Conservation (phyloP, 2,888 invertebrate species). For the Trachelus tabidus region DNA sequence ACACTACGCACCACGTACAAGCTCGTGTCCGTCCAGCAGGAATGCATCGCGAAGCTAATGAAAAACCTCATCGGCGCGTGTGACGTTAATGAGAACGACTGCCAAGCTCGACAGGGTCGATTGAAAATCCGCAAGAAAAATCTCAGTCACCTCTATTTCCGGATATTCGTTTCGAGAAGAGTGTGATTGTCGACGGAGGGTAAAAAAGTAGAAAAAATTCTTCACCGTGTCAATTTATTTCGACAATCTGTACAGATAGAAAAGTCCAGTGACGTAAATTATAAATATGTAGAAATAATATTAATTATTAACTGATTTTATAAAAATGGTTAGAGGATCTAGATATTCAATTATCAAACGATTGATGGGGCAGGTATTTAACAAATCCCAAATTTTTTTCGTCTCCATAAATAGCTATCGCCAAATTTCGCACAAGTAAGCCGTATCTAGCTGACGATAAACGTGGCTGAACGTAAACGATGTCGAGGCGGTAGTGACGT, state of each 20-base stretch:
- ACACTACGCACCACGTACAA: conserved; percentile 17
- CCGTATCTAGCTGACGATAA: conserved; percentile 34
- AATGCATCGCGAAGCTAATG: conserved; percentile 64
- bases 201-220: background rate
- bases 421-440: conserved; percentile 34
- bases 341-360: background rate
- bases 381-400: background rate
- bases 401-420: background rate
- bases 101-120: conserved; percentile 47
- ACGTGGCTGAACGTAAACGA: conserved; percentile 54
- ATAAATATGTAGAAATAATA: background rate
- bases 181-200: background rate
- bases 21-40: conserved; percentile 55
- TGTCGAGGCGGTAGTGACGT: conserved; percentile 63
- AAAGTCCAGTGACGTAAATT: background rate
- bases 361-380: background rate
- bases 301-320: background rate
- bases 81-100: conserved; percentile 60
- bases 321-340: background rate
- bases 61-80: conserved; percentile 64
- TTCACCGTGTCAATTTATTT: background rate
- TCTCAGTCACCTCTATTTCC: background rate
- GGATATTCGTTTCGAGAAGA: background rate
- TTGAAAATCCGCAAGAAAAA: conserved; percentile 56
- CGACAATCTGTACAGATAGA: background rate